phyloP scores from a whole-genome alignment of 2,113 vertebrate genomes.

The Dromaius novaehollandiae region DNA sequence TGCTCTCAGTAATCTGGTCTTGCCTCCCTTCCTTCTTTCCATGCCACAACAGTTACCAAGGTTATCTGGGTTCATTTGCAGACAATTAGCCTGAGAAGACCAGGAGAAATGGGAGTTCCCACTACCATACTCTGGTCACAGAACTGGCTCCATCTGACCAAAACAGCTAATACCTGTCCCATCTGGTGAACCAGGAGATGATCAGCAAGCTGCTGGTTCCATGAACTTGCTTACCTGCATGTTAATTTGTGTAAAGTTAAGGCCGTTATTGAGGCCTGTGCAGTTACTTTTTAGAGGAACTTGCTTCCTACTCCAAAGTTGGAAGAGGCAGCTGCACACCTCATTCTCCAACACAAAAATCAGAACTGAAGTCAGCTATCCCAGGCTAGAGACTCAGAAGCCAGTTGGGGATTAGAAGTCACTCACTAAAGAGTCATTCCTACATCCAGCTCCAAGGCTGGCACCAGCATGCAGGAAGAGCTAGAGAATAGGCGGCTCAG shows the following conservation, averaged over 20 bases:
- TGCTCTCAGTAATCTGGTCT: neutral
- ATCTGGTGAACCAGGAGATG: neutral
- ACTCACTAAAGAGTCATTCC: neutral
- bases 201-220: neutral
- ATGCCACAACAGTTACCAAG: neutral
- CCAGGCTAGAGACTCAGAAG: neutral
- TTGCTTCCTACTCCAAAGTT: neutral
- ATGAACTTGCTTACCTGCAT: neutral
- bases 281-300: neutral
- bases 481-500: neutral
- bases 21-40: neutral
- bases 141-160: neutral
- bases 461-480: accelerated
- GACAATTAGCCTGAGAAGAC: neutral
- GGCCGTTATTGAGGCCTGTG: neutral
- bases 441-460: neutral
- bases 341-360: neutral
- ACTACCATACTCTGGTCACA: neutral
- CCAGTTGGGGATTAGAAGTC: neutral
- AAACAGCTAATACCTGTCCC: neutral
- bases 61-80: neutral
- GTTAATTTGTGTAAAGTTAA: neutral
- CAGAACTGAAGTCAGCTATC: neutral
- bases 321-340: neutral
- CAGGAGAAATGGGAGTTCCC: neutral